These are phyloP conservation scores for Scomber scombrus DNA, from an alignment of 2,113 vertebrate genomes.

Conservation along the genomic window DNA sequence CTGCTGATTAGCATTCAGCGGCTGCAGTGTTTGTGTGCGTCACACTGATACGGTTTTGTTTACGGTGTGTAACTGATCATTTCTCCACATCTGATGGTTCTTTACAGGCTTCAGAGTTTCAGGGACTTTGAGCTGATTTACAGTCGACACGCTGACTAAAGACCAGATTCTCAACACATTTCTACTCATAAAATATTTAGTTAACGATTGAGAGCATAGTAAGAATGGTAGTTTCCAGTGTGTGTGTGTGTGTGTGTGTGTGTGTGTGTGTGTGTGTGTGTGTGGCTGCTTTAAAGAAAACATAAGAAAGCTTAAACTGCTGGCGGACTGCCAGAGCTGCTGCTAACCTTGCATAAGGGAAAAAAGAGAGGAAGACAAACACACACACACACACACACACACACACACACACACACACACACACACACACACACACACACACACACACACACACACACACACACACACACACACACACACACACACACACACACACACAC, in stretches of 20 bases:
- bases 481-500: too few species aligned
- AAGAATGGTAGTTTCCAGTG: not conserved
- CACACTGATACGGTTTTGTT: not conserved
- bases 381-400: constrained; percentile 20
- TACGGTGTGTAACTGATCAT: not conserved
- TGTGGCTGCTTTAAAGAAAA: constrained; percentile 34
- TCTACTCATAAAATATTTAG: constrained; percentile 38
- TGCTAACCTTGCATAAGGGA: constrained; percentile 61
- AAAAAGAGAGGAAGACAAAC: constrained; percentile 14
- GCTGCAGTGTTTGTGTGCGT: not conserved
- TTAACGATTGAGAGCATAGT: not conserved
- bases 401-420: constrained; percentile 30
- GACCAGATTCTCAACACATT: not conserved
- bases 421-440: constrained; percentile 16
- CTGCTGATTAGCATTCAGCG: not conserved
- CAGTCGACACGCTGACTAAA: not conserved
- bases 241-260: not conserved
- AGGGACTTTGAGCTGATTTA: constrained; percentile 25
- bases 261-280: constrained; percentile 9
- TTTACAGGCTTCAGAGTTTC: not conserved
- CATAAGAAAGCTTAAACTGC: constrained; percentile 25
- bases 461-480: too few species aligned
- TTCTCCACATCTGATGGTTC: not conserved
- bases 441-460: too few species aligned
- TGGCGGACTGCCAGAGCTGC: constrained; percentile 40